Evolutionary conservation across 2,888 invertebrate species (phyloP), one percentile per base, ranked within the genome.

Genomic region (Megalurothrips usitatus): DNA sequence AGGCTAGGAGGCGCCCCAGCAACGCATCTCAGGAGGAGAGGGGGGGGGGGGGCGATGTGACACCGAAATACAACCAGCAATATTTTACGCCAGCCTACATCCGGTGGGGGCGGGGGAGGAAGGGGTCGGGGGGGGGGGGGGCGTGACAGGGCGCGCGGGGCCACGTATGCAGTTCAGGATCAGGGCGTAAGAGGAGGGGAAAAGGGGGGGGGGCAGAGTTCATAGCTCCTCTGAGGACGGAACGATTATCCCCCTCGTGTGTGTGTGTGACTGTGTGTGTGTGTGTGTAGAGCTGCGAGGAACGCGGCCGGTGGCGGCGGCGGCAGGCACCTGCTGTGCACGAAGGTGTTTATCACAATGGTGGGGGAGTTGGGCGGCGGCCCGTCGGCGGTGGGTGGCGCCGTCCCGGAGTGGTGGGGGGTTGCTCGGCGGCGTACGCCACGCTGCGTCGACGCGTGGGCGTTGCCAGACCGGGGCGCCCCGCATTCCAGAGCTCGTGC

Each of bases 21-120:
- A 8, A 12, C 58, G 58, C 58, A n/a, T n/a, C 58, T n/a, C 68
- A 68, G 23, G 23, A 23, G n/a, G 23, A n/a, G 68, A 8, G 68
- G n/a, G n/a, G 23, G 68, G 11, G 68, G 11, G 23, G 23, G 68
- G 23, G 68, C 23, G 68, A 68, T 68, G 68, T 68, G 68, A 68
- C 68, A 68, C 68, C 68, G 26, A 68, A 68, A 68, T 68, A 68
- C 68, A 68, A 68, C 68, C 68, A 68, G 68, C 68, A 68, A 68
- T 68, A 68, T 68, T 68, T 68, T 68, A 68, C 68, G 68, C 68
- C 68, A 68, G 68, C n/a, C 68, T 68, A 68, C 68, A 68, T 68
- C 68, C 68, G 68, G 68, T 68, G 68, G 23, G 68, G 68, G 68
- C n/a, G 68, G 68, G 52, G 52, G 63, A 63, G 19, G 49, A 4